Evolutionary conservation across 1,140 invertebrate species (phyloP).

Genomic region (Radopholus similis): DNA sequence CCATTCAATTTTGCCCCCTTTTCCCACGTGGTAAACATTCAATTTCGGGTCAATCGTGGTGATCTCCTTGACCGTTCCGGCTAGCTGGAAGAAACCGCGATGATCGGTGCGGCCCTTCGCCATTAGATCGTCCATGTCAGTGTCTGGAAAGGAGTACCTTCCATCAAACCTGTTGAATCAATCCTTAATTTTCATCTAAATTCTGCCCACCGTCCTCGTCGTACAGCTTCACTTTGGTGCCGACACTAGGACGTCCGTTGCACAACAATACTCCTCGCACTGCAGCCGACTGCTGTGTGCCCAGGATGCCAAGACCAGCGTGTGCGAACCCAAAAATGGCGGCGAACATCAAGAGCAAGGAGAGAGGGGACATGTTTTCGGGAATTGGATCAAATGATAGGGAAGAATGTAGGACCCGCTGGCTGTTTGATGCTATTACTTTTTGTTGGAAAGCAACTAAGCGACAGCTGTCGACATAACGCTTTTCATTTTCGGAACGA

Average conservation of each 20-base stretch:
- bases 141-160: background rate
- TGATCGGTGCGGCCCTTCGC: slow-evolving; percentile 40
- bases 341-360: no score
- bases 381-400: no score
- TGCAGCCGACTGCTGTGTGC: background rate
- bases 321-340: no score
- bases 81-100: slow-evolving; percentile 36
- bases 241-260: slow-evolving; percentile 37
- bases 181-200: slow-evolving; percentile 9
- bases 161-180: background rate
- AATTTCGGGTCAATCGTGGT: slow-evolving; percentile 35
- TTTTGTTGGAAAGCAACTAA: no score
- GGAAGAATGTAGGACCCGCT: no score
- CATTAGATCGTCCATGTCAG: slow-evolving; percentile 41
- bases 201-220: slow-evolving; percentile 27
- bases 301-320: no score
- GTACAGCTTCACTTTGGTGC: slow-evolving; percentile 34
- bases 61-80: slow-evolving; percentile 42
- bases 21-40: slow-evolving; percentile 37
- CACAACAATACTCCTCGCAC: slow-evolving; percentile 23
- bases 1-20: slow-evolving; percentile 3
- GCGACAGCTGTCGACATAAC: no score
- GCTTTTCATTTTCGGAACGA: no score
- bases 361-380: no score
- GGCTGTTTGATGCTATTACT: no score